These are phyloP conservation scores for Ceriagrion tenellum DNA, from an alignment of 2,888 invertebrate species.

Conservation along the genomic window DNA sequence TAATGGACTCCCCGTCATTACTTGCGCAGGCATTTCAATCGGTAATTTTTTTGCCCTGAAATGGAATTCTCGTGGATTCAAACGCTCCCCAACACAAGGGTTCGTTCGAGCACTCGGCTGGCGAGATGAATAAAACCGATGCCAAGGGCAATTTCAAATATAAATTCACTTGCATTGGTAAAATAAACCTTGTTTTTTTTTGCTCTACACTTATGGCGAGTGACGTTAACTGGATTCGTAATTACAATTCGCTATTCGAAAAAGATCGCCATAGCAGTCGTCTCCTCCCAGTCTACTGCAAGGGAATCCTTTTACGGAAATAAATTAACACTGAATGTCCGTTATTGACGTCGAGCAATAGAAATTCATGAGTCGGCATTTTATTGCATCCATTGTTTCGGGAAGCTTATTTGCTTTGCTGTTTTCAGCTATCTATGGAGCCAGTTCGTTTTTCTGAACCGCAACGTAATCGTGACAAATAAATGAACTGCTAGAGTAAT, in stretches of 20 bases:
- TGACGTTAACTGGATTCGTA: not conserved
- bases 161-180: slow-evolving; percentile 1
- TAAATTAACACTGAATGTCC: not conserved
- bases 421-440: too few relatives aligned
- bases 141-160: not conserved
- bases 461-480: too few relatives aligned
- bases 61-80: not conserved
- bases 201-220: not conserved
- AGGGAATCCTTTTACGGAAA: not conserved
- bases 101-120: not conserved
- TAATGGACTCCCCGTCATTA: not conserved
- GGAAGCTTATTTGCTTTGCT: too few relatives aligned
- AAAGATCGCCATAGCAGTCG: not conserved
- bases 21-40: not conserved
- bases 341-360: not conserved
- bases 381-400: not conserved
- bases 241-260: not conserved
- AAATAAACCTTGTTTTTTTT: not conserved
- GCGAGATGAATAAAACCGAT: not conserved
- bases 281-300: not conserved
- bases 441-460: too few relatives aligned
- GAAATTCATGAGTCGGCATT: not conserved
- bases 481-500: too few relatives aligned
- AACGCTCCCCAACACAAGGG: not conserved
- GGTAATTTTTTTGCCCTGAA: not conserved